Evolutionary conservation across 2,113 vertebrate species (phyloP).

Genomic region (Microtus oregoni): DNA sequence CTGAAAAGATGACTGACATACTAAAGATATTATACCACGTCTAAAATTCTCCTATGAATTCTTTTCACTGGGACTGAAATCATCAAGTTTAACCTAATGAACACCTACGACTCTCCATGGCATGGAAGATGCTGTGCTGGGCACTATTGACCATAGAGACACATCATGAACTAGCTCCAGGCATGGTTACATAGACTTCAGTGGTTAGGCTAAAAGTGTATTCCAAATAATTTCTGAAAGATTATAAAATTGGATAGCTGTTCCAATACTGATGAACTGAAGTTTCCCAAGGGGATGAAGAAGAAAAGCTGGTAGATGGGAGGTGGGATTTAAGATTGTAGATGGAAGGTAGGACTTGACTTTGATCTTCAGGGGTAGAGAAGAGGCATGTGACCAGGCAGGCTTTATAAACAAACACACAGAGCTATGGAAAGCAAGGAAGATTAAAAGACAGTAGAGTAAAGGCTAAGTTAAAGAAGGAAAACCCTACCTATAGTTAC

Average conservation of each 20-base stretch:
- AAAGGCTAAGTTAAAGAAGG: background rate
- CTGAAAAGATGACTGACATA: background rate
- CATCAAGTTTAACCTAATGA: background rate
- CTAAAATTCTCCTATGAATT: background rate
- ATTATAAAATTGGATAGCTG: background rate
- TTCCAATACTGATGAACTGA: background rate
- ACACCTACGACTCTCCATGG: no score
- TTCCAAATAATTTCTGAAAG: background rate
- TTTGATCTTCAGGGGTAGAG: background rate
- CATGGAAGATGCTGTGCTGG: background rate
- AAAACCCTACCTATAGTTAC: background rate
- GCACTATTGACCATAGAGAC: rapidly evolving
- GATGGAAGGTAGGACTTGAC: background rate
- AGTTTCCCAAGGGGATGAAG: background rate
- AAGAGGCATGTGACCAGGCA: background rate
- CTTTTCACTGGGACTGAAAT: background rate
- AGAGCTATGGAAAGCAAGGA: background rate
- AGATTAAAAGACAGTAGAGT: background rate
- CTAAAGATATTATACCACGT: background rate
- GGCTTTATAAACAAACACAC: background rate
- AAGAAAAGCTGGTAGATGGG: no score
- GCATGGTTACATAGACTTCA: background rate
- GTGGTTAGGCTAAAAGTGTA: background rate
- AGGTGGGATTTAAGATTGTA: no score
- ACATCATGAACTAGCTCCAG: background rate